Evolutionary conservation across 1,140 invertebrate species (phyloP).

Genomic region (Lepidotrigona ventralis): DNA sequence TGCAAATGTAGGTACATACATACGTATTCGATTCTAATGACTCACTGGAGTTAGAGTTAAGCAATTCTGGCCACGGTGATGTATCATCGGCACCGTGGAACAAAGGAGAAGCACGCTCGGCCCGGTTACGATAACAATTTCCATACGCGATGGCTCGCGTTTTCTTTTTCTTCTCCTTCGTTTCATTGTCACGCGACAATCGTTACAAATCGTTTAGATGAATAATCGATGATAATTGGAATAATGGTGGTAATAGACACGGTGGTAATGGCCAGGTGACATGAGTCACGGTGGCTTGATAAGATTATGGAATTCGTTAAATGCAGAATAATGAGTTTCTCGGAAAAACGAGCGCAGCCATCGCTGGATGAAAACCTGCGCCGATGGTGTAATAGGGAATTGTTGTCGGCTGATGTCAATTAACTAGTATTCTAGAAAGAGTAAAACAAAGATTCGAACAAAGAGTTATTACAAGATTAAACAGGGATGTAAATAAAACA

Average conservation of each 20-base stretch:
- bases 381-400: not conserved
- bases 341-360: not conserved
- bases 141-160: not conserved
- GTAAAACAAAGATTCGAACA: not conserved
- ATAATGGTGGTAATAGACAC: not conserved
- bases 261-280: not conserved
- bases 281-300: not conserved
- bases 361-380: too few species aligned
- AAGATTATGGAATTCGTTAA: not conserved
- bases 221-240: not conserved
- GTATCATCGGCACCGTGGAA: constrained; percentile 24
- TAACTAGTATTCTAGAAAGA: not conserved
- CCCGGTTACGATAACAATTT: constrained; percentile 45
- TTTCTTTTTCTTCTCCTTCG: constrained; percentile 1
- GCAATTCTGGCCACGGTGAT: constrained; percentile 31
- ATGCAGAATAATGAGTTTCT: not conserved
- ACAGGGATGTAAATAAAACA: not conserved
- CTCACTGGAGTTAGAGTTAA: constrained; percentile 20
- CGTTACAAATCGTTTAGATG: not conserved
- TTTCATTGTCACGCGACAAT: not conserved
- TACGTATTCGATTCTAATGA: constrained; percentile 44
- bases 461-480: not conserved
- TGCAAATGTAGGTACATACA: constrained; percentile 10
- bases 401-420: not conserved
- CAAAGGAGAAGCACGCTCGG: constrained; percentile 30